phyloP scores from a whole-genome alignment of 2,888 invertebrate species.

The Netelia melanura region DNA sequence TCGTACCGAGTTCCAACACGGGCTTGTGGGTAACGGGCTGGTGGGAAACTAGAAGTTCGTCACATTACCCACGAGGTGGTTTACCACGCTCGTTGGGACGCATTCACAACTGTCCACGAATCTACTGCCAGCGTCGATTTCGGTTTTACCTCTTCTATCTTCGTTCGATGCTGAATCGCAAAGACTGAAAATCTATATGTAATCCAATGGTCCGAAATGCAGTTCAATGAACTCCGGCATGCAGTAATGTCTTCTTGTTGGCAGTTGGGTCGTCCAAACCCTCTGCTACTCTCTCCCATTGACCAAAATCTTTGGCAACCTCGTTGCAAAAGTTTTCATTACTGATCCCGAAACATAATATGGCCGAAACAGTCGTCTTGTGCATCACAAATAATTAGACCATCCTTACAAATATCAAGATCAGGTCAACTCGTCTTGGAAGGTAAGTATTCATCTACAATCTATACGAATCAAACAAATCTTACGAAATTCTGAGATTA shows the following conservation, averaged over 20 bases:
- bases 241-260: background rate
- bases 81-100: slow-evolving; percentile 66
- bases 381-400: too few species aligned
- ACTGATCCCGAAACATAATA: too few species aligned
- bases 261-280: background rate
- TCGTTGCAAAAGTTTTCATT: background rate
- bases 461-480: too few species aligned
- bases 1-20: slow-evolving; percentile 55
- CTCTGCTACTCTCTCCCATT: slow-evolving; percentile 1
- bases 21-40: slow-evolving; percentile 62
- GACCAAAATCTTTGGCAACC: background rate
- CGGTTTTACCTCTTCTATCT: slow-evolving; percentile 43
- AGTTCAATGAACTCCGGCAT: slow-evolving; percentile 15
- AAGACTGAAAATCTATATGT: slow-evolving; percentile 52
- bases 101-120: slow-evolving; percentile 62
- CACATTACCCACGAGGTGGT: slow-evolving; percentile 61
- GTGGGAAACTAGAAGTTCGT: slow-evolving; percentile 61
- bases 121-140: slow-evolving; percentile 45
- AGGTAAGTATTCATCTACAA: too few species aligned
- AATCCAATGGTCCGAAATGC: slow-evolving; percentile 8
- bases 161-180: slow-evolving; percentile 53
- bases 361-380: too few species aligned
- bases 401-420: too few species aligned
- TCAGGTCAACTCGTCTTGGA: too few species aligned
- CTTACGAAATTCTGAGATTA: too few species aligned